Evolutionary conservation across 1,140 invertebrate genomes (phyloP), one percentile per base, ranked within the genome.

Genomic region (Papilio glaucus): DNA sequence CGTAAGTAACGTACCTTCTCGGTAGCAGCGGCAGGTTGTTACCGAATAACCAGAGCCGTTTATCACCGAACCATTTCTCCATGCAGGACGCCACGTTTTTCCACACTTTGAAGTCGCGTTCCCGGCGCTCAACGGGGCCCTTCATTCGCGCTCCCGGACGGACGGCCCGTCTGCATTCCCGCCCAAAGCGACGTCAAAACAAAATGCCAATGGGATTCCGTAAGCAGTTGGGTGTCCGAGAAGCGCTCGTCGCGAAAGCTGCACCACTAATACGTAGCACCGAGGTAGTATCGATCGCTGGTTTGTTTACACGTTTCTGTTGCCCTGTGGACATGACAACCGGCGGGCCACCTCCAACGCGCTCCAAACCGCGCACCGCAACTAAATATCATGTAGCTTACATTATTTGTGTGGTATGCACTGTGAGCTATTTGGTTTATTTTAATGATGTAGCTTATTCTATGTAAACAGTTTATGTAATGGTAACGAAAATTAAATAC

Each of bases 31-130:
- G 96, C 88, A 97, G 94, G 89, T 97, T 96, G 94, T 96, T 97
- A 86, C 97, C 97, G 89, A 97, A 96, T 89, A 97, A 95, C 96
- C 96, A 97, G 86, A 97, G 94, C 94, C 96, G 96, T 91, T 96
- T 96, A 94, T 97, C 96, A 94, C 95, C 96, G 85, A 97, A 95
- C 96, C 96, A 97, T 97, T 96, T 97, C 95, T 97, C 96, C 96
- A 97, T 97, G 93, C 95, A 95, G 90, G 90, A 88, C 77, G 89
- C 86, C 89, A 93, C 88, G 86, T 91, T 91, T 84, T 89, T 87
- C 84, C 85, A 89, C 87, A 89, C 79, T 81, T 89, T 90, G 82
- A 83, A 39, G 49, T 78, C 74, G 80, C 84, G 80, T 49, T 81
- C 76, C 72, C 49, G 75, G 26, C 67, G 41, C 72, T 78, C 79